phyloP scores from a whole-genome alignment of 1,140 invertebrate species.

The Phthorimaea operculella region DNA sequence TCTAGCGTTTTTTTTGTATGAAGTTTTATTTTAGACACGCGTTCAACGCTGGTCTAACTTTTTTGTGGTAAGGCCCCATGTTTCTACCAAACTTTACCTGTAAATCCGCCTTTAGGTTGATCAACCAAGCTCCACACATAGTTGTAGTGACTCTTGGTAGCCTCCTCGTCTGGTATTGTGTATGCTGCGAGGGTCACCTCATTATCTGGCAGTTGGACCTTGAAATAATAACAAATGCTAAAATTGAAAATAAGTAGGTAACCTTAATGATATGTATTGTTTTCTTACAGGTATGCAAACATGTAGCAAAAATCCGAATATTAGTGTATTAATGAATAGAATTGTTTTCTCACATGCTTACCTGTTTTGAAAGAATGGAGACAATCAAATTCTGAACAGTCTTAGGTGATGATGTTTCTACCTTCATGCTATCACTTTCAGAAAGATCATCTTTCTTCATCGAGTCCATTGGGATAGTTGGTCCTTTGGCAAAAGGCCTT shows the following conservation, averaged over 20 bases:
- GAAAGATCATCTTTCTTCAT: conserved; percentile 41
- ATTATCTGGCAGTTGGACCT: conserved; percentile 77
- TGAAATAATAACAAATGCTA: not conserved
- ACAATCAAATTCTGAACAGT: conserved; percentile 77
- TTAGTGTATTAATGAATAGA: not conserved
- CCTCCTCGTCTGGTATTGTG: conserved; percentile 79
- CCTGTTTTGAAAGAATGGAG: conserved; percentile 80
- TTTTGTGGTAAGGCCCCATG: too few species aligned
- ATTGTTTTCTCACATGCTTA: conserved; percentile 26
- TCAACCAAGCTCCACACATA: conserved; percentile 90
- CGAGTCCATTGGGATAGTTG: conserved; percentile 41
- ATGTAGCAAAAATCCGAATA: not conserved
- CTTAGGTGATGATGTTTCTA: conserved; percentile 53
- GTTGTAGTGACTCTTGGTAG: conserved; percentile 80
- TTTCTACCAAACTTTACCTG: conserved; percentile 56
- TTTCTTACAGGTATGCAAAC: too few species aligned
- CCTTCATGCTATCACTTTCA: conserved; percentile 32
- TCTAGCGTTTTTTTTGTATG: too few species aligned
- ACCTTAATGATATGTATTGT: not conserved
- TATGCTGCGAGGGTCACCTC: conserved; percentile 83
- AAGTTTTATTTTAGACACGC: too few species aligned
- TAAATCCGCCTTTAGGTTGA: conserved; percentile 81
- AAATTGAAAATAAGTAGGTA: not conserved
- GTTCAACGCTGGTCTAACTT: too few species aligned
- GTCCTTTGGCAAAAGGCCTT: conserved; percentile 53